These are phyloP conservation scores for Antedon mediterranea DNA, from an alignment of 53 echinoderm and acorn worm species.

Conservation along the genomic window DNA sequence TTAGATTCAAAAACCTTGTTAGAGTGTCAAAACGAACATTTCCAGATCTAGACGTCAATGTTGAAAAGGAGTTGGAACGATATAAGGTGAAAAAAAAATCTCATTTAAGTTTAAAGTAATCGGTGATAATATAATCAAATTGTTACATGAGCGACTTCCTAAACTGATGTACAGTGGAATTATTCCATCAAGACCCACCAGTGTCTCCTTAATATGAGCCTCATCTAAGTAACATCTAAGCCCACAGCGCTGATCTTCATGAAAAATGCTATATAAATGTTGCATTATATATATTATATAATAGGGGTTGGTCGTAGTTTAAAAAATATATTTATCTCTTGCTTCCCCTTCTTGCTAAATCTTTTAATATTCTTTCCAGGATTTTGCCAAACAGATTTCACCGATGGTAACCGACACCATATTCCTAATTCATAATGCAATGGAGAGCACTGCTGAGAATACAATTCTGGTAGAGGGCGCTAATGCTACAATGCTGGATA, in stretches of 20 bases:
- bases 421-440: conserved; percentile 39
- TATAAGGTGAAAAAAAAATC: conserved; percentile 55
- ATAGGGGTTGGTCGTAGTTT: too few relatives aligned
- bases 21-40: conserved; percentile 43
- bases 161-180: too few relatives aligned
- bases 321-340: too few relatives aligned
- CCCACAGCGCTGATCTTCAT: too few relatives aligned
- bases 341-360: background rate
- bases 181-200: too few relatives aligned
- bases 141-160: too few relatives aligned
- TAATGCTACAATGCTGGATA: conserved; percentile 97
- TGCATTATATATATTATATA: too few relatives aligned
- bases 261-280: too few relatives aligned
- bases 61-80: conserved; percentile 42
- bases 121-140: too few relatives aligned
- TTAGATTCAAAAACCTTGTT: conserved; percentile 53
- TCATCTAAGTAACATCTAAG: too few relatives aligned
- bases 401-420: conserved; percentile 87
- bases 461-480: conserved; percentile 78
- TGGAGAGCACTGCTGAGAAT: conserved; percentile 44
- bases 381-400: conserved; percentile 44
- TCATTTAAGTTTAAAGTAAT: background rate
- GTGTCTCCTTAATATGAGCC: too few relatives aligned
- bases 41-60: conserved; percentile 62
- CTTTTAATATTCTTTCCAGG: conserved; percentile 14